phyloP scores from a whole-genome alignment of 2,888 invertebrate species.

The Leptinotarsa juncta region DNA sequence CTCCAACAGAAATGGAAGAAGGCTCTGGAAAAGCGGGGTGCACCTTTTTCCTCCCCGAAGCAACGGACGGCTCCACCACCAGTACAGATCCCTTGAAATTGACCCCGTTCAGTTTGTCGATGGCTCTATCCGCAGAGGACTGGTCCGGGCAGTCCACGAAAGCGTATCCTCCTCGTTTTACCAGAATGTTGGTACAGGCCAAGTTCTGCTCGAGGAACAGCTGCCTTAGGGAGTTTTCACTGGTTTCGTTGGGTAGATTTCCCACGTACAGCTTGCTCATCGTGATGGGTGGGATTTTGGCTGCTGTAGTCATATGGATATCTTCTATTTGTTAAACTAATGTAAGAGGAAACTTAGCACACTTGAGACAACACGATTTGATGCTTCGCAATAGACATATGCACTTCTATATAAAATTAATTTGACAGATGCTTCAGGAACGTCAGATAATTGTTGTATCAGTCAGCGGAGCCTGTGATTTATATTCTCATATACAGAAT shows the following conservation, averaged over 20 bases:
- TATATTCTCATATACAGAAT: not conserved
- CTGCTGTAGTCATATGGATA: constrained; percentile 26
- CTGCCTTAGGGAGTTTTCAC: constrained; percentile 79
- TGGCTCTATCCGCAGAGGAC: constrained; percentile 84
- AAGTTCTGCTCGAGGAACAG: constrained; percentile 83
- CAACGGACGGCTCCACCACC: constrained; percentile 40
- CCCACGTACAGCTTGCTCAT: constrained; percentile 89
- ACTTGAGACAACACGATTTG: constrained; percentile 23
- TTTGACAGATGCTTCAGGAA: constrained; percentile 28
- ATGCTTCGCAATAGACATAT: constrained; percentile 24
- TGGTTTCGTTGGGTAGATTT: constrained; percentile 81
- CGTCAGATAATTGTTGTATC: not conserved
- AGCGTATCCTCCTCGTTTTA: constrained; percentile 88
- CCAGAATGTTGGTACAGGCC: constrained; percentile 80
- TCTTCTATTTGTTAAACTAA: constrained; percentile 17
- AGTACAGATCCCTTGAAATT: constrained; percentile 39
- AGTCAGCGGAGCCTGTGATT: not conserved
- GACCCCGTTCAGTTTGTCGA: constrained; percentile 82
- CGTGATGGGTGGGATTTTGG: constrained; percentile 66
- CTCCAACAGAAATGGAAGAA: constrained; percentile 29
- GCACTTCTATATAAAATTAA: constrained; percentile 24
- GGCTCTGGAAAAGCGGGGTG: constrained; percentile 27
- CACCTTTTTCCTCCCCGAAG: constrained; percentile 37
- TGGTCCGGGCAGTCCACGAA: constrained; percentile 90
- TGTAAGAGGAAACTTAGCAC: constrained; percentile 13